phyloP scores from a whole-genome alignment of 92 coral and sea anemone species.

The Porites lobata region DNA sequence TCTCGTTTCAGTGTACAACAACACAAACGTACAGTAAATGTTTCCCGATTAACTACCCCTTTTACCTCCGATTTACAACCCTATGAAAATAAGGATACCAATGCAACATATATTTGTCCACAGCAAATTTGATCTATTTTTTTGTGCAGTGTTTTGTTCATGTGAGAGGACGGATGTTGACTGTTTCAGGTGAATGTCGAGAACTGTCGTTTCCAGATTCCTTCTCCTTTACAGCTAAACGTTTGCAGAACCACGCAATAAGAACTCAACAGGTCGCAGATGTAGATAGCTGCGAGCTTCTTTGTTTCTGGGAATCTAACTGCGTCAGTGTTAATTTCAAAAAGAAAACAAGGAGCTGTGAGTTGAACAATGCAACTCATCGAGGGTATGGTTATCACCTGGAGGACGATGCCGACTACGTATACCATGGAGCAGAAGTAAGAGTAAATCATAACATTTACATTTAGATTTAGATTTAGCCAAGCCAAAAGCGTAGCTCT shows the following conservation, averaged over 20 bases:
- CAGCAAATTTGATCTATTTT: too few species aligned
- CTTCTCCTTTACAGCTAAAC: background rate
- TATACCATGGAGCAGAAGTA: background rate
- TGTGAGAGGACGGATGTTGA: too few species aligned
- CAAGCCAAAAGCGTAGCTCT: too few species aligned
- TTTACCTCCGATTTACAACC: too few species aligned
- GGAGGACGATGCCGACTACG: background rate
- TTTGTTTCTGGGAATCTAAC: background rate
- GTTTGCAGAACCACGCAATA: background rate
- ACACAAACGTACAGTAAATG: too few species aligned
- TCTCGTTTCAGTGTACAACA: too few species aligned
- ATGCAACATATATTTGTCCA: too few species aligned
- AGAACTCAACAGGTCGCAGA: background rate
- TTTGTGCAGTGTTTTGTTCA: too few species aligned
- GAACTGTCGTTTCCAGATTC: background rate
- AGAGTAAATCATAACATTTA: background rate
- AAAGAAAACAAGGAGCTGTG: background rate
- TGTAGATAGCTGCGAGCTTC: background rate
- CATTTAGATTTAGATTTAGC: too few species aligned
- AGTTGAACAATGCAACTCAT: background rate
- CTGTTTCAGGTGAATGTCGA: background rate
- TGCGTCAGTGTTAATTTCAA: background rate
- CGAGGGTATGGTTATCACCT: background rate
- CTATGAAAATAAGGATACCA: too few species aligned
- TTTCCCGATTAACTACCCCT: too few species aligned